Percentiles rank a stretch among this genome's conserved stretches.
Conservation (phyloP, 2,113 vertebrate genomes). For the Myotis lucifugus region DNA sequence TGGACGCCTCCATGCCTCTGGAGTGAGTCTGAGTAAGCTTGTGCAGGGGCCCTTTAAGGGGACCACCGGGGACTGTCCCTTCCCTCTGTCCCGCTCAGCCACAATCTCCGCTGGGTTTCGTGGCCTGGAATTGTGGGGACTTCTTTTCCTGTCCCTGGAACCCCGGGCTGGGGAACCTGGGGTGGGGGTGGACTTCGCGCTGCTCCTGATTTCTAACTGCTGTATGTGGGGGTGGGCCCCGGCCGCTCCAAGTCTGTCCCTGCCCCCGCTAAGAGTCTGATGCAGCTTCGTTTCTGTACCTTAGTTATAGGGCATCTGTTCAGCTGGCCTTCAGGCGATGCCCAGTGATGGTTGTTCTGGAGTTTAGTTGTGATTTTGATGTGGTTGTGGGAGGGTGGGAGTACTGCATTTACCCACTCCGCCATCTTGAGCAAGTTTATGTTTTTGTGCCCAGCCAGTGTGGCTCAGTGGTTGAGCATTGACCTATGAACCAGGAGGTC, state of each 20-base stretch:
- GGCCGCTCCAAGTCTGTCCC: not conserved
- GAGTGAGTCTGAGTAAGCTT: not conserved
- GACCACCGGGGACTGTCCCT: not conserved
- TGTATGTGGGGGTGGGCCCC: not conserved
- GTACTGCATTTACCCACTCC: not conserved
- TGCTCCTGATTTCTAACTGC: not conserved
- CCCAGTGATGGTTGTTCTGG: not conserved
- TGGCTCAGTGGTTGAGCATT: no score
- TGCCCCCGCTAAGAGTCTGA: not conserved
- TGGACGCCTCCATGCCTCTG: no score
- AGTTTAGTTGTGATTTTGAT: not conserved
- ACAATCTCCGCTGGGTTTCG: no score
- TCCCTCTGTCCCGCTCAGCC: not conserved
- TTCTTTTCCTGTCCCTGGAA: not conserved
- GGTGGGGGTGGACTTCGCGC: not conserved
- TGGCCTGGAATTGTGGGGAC: not conserved
- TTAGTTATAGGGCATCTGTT: not conserved
- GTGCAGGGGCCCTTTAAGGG: not conserved
- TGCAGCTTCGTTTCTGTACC: not conserved
- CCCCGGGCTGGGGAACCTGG: not conserved
- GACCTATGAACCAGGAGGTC: no score
- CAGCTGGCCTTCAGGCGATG: not conserved
- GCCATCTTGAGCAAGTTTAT: not conserved
- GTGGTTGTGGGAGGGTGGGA: not conserved
- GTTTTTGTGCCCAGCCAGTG: not conserved